Conservation (phyloP, 64 coral and sea anemone genomes). For the Pachyseris speciosa region DNA sequence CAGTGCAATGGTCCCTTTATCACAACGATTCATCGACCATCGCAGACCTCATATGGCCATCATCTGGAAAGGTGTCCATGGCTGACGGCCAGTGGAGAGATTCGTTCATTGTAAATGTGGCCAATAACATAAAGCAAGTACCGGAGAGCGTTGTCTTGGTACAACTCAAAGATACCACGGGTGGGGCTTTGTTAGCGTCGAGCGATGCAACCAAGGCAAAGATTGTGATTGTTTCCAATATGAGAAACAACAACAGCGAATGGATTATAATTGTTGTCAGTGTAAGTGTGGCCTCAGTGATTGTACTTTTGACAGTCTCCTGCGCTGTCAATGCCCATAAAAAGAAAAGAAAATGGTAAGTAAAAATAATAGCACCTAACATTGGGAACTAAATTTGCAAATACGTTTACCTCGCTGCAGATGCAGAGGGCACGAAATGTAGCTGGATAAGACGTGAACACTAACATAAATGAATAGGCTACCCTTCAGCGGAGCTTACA, state of each 20-base stretch:
- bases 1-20: conserved; percentile 67
- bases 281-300: neutral
- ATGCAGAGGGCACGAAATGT: too few relatives aligned
- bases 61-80: conserved; percentile 55
- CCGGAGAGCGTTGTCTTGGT: conserved; percentile 14
- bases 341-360: neutral
- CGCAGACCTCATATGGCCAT: conserved; percentile 64
- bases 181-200: conserved; percentile 65
- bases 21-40: conserved; percentile 30
- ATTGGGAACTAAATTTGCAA: neutral
- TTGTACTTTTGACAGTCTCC: neutral
- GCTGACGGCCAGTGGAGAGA: conserved; percentile 74
- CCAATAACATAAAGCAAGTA: conserved; percentile 32
- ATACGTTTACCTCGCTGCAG: neutral
- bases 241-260: neutral
- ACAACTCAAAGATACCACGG: neutral
- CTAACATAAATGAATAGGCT: too few relatives aligned
- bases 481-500: too few relatives aligned
- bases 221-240: conserved; percentile 41
- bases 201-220: conserved; percentile 29
- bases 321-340: neutral
- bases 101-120: conserved; percentile 45
- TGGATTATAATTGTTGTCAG: conserved; percentile 33
- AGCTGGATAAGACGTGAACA: too few relatives aligned
- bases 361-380: neutral